phyloP scores from a whole-genome alignment of 2,888 invertebrate genomes.

The Drosophila dives region DNA sequence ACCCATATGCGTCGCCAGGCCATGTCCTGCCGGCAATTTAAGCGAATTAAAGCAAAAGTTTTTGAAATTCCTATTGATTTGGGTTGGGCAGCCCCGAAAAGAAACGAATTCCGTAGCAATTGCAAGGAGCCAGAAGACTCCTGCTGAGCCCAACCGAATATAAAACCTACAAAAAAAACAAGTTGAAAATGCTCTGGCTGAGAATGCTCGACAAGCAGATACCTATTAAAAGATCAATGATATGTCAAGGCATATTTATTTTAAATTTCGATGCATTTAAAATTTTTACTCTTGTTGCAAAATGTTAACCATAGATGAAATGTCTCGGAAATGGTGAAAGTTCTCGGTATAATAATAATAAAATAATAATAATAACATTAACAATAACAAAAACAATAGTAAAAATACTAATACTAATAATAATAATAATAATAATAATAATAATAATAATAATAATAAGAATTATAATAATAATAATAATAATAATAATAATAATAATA shows the following conservation, averaged over 20 bases:
- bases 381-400: too few species aligned
- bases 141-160: slow-evolving; percentile 56
- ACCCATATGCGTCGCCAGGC: slow-evolving; percentile 42
- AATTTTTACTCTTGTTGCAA: not conserved
- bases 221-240: not conserved
- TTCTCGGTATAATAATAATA: not conserved
- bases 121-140: slow-evolving; percentile 39
- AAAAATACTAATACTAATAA: too few species aligned
- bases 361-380: too few species aligned
- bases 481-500: too few species aligned
- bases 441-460: too few species aligned
- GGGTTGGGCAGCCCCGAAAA: slow-evolving; percentile 51
- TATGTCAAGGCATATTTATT: not conserved
- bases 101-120: slow-evolving; percentile 26
- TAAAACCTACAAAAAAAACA: slow-evolving; percentile 9
- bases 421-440: too few species aligned
- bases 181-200: not conserved
- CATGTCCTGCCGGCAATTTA: slow-evolving; percentile 76
- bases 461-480: too few species aligned
- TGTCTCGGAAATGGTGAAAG: not conserved
- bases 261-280: not conserved
- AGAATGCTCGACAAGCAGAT: not conserved
- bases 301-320: not conserved
- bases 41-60: slow-evolving; percentile 77
- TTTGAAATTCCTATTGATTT: slow-evolving; percentile 64